Conservation (phyloP, 2,797 vertebrate species). For the Crax fasciolata region DNA sequence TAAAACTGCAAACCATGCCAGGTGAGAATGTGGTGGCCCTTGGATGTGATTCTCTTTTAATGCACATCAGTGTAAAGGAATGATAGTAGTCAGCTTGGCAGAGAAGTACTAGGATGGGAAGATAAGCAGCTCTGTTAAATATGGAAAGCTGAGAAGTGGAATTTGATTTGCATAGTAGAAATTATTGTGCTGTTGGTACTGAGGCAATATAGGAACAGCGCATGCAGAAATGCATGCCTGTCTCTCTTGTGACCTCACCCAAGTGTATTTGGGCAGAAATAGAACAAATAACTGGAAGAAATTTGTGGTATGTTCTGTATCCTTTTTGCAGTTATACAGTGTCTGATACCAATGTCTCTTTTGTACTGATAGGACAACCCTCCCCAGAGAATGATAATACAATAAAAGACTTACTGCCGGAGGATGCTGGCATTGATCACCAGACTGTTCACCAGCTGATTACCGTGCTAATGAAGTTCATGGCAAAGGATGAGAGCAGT, state of each 20-base stretch:
- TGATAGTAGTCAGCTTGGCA: background rate
- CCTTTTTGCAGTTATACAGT: background rate
- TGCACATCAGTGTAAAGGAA: background rate
- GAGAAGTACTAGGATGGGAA: background rate
- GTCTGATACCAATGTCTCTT: background rate
- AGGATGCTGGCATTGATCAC: conserved; percentile 97
- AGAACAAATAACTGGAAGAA: background rate
- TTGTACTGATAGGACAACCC: conserved; percentile 84
- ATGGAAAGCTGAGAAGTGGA: background rate
- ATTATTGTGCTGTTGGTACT: background rate
- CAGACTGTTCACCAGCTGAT: conserved; percentile 99
- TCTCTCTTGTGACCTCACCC: background rate
- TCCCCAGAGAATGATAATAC: conserved; percentile 92
- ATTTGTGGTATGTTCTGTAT: background rate
- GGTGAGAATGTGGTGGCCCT: background rate
- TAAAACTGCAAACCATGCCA: background rate
- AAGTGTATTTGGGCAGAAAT: background rate
- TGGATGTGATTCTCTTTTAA: background rate
- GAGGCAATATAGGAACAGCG: background rate
- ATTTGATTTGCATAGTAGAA: background rate
- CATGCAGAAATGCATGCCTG: background rate
- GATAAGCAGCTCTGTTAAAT: background rate
- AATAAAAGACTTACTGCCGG: conserved; percentile 95
- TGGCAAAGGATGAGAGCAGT: conserved; percentile 97
- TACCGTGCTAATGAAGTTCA: conserved; percentile 99